Evolutionary conservation across 1,140 invertebrate genomes (phyloP).

Genomic region (Monochamus saltuarius): DNA sequence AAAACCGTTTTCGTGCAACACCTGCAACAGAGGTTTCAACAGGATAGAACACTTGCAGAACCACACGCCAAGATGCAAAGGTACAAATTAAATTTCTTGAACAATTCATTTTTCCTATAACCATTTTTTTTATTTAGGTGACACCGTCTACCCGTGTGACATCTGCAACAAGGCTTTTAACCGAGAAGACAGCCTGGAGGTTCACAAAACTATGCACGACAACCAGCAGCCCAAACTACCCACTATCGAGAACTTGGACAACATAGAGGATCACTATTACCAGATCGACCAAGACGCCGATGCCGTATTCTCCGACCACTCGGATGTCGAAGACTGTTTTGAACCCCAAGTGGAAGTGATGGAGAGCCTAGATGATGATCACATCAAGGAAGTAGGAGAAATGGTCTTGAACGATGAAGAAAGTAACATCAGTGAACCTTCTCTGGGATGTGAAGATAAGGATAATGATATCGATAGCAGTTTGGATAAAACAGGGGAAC

Average conservation of each 20-base stretch:
- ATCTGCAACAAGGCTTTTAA: conserved; percentile 54
- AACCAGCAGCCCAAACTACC: conserved; percentile 37
- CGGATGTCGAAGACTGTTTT: conserved; percentile 41
- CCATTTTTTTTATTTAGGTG: conserved; percentile 27
- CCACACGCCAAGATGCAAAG: conserved; percentile 50
- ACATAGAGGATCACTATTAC: conserved; percentile 47
- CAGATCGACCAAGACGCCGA: conserved; percentile 44
- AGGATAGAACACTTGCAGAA: conserved; percentile 54
- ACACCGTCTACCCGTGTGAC: conserved; percentile 52
- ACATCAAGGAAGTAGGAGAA: conserved; percentile 3
- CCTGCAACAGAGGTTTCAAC: conserved; percentile 57
- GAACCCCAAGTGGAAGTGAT: conserved; percentile 45
- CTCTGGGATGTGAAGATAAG: conserved; percentile 12
- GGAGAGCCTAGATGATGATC: conserved; percentile 38
- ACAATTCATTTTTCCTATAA: not conserved
- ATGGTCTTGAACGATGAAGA: not conserved
- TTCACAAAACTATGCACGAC: conserved; percentile 46
- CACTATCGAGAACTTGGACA: conserved; percentile 48
- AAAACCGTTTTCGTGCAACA: conserved; percentile 56
- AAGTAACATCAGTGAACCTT: conserved; percentile 8
- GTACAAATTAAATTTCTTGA: conserved; percentile 7
- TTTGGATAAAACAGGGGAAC: conserved; percentile 4
- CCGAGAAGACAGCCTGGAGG: conserved; percentile 45
- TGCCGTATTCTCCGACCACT: conserved; percentile 31
- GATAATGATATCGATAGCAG: conserved; percentile 17